These are phyloP conservation scores for Diachasma alloeum DNA, from an alignment of 1,140 invertebrate species.

Conservation along the genomic window DNA sequence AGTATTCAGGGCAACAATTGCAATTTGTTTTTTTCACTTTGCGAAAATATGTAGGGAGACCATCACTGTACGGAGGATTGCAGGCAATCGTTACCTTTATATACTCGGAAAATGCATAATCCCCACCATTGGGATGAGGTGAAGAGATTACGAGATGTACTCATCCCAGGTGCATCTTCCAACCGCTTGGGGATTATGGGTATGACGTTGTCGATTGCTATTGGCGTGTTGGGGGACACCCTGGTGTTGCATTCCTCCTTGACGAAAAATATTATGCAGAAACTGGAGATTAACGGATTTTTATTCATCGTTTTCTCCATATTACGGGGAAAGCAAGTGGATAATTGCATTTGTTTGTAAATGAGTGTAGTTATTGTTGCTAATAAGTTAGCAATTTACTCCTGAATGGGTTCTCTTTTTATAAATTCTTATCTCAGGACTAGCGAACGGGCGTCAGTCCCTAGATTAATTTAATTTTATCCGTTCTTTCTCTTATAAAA, in stretches of 20 bases:
- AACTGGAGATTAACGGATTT: no score
- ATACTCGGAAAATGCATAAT: constrained; percentile 57
- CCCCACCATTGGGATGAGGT: constrained; percentile 37
- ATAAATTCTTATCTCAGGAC: no score
- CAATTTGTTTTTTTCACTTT: constrained; percentile 36
- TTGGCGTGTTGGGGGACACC: neutral
- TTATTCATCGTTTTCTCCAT: no score
- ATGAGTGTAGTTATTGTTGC: no score
- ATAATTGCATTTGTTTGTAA: no score
- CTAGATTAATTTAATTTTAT: no score
- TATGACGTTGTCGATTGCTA: neutral
- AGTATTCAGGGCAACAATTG: neutral
- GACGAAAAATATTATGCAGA: no score
- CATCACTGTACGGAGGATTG: constrained; percentile 49
- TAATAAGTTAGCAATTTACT: no score
- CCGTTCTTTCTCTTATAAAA: no score
- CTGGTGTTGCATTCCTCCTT: neutral
- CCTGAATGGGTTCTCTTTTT: no score
- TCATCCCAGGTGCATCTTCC: constrained; percentile 5
- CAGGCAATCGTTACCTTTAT: constrained; percentile 53
- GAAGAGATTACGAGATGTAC: neutral
- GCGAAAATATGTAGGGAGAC: constrained; percentile 42
- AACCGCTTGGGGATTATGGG: neutral
- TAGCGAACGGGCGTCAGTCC: no score
- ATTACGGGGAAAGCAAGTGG: no score